Evolutionary conservation across 2,113 vertebrate genomes (phyloP).

Genomic region (Platanista minor): DNA sequence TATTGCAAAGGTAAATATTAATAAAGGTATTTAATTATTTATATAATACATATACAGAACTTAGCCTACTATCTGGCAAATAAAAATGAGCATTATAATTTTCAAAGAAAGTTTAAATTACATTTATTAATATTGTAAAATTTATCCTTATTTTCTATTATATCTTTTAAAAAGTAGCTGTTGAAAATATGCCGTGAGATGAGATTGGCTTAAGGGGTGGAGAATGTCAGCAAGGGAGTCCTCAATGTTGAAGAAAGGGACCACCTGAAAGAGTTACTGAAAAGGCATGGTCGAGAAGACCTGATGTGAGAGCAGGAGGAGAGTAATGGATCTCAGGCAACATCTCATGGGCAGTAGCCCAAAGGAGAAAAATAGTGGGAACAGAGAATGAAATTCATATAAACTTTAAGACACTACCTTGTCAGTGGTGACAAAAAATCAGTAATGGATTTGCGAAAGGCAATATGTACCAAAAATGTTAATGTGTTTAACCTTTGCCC

Average conservation of each 20-base stretch:
- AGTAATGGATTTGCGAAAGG: background rate
- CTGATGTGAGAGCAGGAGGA: background rate
- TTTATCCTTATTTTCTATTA: background rate
- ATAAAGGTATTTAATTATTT: background rate
- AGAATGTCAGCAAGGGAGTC: background rate
- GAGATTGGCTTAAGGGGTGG: background rate
- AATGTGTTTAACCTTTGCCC: background rate
- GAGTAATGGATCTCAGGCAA: background rate
- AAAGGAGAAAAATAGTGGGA: background rate
- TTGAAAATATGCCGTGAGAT: background rate
- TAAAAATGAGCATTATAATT: background rate
- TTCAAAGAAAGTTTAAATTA: background rate
- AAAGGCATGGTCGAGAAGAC: background rate
- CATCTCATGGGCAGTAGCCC: background rate
- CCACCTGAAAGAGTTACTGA: background rate
- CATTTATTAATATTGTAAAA: background rate
- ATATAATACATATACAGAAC: background rate
- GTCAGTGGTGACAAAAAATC: background rate
- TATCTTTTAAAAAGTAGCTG: background rate
- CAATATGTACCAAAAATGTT: background rate
- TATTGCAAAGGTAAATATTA: background rate
- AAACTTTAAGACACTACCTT: background rate
- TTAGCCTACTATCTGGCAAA: background rate
- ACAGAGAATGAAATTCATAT: background rate
- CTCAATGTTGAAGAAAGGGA: background rate